Base-by-base conservation (phyloP, 2,888 invertebrate species). In the Clunio marinus region DNA sequence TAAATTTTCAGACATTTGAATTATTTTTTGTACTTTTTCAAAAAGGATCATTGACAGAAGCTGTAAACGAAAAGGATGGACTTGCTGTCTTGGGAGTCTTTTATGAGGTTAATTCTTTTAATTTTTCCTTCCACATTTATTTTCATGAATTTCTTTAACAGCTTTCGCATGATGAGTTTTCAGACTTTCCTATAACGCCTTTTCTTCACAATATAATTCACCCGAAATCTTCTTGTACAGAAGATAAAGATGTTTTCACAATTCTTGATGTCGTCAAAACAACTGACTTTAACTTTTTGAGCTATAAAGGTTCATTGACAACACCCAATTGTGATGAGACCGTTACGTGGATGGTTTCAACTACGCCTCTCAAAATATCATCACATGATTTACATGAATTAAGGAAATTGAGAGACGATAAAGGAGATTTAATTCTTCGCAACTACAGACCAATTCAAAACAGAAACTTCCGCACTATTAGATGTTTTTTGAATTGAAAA, bases 301-400 rank as follows among this genome's bases (percentile, higher is more conserved):
- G 5, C n/a, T 66, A 66, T 24, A 13, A 10, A 51, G 66, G 66
- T 10, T 32, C 32, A 1, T 20, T 66, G 27, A 66, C 66, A 27
- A 55, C 66, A 24, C 66, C 66, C 17, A 51, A 35, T n/a, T 66
- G 66, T 13, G 17, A 28, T 4, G 66, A 66, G 25, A 66, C 25
- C 28, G 66, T 66, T 2, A 55, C 20, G 20, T 66, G 66, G 66
- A n/a, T 66, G 22, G 20, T 66, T 0, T 55, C 51, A n/a, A 55
- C 62, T 2, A 41, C 4, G 15, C 37, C 37, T 1, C 28, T 62
- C 13, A 3, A n/a, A 22, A 62, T 62, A 22, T 8, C 41, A 41
- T 28, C 41, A n/a, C 5, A 20, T 15, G 66, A 66, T n/a, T 24
- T 66, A 13, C 10, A 2, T 13, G 51, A 66, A 7, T 22, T 66